Conservation (phyloP, 1,140 invertebrate species). For the Physella acuta region DNA sequence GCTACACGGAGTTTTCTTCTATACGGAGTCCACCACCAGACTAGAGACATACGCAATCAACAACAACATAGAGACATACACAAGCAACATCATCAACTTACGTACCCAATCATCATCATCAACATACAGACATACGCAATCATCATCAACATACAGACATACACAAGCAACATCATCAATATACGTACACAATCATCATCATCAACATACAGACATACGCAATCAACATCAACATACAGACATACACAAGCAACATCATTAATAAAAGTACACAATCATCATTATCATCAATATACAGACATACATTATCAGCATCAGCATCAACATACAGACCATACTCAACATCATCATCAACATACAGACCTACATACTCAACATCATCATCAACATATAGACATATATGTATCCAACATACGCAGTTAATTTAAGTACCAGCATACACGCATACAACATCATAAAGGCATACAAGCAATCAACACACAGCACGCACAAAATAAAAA, state of each 20-base stretch:
- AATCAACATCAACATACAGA: conserved; percentile 25
- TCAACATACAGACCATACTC: neutral
- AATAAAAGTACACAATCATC: neutral
- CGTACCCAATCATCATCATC: neutral
- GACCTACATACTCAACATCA: neutral
- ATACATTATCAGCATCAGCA: neutral
- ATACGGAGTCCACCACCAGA: no score
- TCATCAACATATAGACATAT: neutral
- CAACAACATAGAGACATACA: no score
- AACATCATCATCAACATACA: neutral
- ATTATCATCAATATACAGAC: neutral
- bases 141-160: neutral
- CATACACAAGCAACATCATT: conserved; percentile 15
- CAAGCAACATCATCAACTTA: neutral
- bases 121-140: neutral
- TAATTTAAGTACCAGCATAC: no score
- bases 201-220: conserved; percentile 21
- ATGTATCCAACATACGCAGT: neutral
- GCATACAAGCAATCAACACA: no score
- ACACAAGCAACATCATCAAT: neutral
- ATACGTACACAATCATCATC: neutral
- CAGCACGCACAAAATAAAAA: no score
- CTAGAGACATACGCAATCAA: no score
- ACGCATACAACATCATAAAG: no score
- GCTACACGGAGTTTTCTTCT: no score